Evolutionary conservation across 2,888 invertebrate genomes (phyloP).

Genomic region (Ormyrus nitidulus): DNA sequence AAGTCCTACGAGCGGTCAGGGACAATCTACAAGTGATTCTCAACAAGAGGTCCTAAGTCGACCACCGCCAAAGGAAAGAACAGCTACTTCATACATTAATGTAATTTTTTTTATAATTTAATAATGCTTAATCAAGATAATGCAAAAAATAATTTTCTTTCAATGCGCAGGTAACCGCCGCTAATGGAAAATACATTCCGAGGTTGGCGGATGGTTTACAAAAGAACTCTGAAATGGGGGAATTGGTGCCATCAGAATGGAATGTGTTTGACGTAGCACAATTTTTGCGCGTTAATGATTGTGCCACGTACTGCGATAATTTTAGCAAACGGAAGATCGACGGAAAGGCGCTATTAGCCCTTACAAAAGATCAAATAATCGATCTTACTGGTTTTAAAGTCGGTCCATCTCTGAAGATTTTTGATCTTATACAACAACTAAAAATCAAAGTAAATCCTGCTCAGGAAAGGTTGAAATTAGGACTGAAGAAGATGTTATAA

Average conservation of each 20-base stretch:
- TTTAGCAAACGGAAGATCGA: conserved; percentile 83
- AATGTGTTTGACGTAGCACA: conserved; percentile 90
- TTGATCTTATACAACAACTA: conserved; percentile 92
- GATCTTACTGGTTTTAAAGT: conserved; percentile 94
- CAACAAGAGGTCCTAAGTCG: conserved; percentile 76
- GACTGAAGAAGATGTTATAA: conserved; percentile 82
- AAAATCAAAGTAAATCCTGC: conserved; percentile 89
- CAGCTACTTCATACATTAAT: conserved; percentile 81
- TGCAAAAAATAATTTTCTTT: conserved; percentile 25
- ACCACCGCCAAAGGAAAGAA: conserved; percentile 78
- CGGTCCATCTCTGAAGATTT: conserved; percentile 95
- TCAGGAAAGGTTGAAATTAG: conserved; percentile 82
- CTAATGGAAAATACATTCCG: conserved; percentile 78
- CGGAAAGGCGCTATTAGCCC: conserved; percentile 86
- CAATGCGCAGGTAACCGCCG: conserved; percentile 73
- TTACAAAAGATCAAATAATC: conserved; percentile 93
- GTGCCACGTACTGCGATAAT: conserved; percentile 79
- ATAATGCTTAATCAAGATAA: too few species aligned
- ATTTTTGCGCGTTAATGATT: conserved; percentile 92
- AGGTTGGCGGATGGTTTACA: conserved; percentile 76
- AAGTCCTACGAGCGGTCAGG: conserved; percentile 73
- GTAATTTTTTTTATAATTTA: conserved; percentile 70
- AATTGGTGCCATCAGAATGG: conserved; percentile 84
- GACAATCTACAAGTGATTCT: conserved; percentile 70
- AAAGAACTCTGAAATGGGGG: conserved; percentile 77